These are phyloP conservation scores for Trachemys scripta DNA, from an alignment of 2,113 vertebrate species.

Conservation along the genomic window DNA sequence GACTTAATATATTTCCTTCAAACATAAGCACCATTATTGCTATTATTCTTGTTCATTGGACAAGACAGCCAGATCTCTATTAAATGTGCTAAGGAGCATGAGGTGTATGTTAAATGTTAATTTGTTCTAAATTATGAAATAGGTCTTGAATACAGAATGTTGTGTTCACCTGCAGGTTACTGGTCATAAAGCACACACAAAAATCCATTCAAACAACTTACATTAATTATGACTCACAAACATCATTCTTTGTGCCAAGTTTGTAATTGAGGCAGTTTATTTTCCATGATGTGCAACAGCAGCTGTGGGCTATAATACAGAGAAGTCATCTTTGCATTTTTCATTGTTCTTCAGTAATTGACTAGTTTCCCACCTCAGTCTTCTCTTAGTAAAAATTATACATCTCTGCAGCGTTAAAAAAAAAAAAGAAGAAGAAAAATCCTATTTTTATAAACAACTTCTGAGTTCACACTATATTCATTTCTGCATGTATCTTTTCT, in stretches of 20 bases:
- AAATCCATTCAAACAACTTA: slow-evolving; percentile 37
- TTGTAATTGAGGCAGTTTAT: slow-evolving; percentile 71
- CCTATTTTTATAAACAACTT: not conserved
- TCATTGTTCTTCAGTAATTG: slow-evolving; percentile 67
- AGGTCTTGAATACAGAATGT: slow-evolving; percentile 25
- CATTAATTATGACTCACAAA: slow-evolving; percentile 67
- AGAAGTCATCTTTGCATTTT: slow-evolving; percentile 8
- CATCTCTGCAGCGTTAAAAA: not conserved
- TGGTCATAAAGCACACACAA: slow-evolving; percentile 54
- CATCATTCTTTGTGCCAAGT: slow-evolving; percentile 61
- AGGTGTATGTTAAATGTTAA: slow-evolving; percentile 25
- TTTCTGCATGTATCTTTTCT: not conserved
- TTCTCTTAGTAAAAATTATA: slow-evolving; percentile 13
- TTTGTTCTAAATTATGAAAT: slow-evolving; percentile 54
- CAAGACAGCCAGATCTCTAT: slow-evolving; percentile 2
- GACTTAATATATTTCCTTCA: slow-evolving; percentile 44
- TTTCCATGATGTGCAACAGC: slow-evolving; percentile 53
- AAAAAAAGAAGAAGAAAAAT: not conserved
- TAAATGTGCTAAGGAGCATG: not conserved
- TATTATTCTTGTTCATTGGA: slow-evolving; percentile 42
- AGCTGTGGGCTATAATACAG: slow-evolving; percentile 66
- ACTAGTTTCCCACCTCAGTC: slow-evolving; percentile 50
- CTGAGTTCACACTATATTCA: not conserved
- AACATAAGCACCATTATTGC: not conserved
- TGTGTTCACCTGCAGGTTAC: slow-evolving; percentile 58